Conservation (phyloP, 2,113 vertebrate genomes). For the Pterocles gutturalis region DNA sequence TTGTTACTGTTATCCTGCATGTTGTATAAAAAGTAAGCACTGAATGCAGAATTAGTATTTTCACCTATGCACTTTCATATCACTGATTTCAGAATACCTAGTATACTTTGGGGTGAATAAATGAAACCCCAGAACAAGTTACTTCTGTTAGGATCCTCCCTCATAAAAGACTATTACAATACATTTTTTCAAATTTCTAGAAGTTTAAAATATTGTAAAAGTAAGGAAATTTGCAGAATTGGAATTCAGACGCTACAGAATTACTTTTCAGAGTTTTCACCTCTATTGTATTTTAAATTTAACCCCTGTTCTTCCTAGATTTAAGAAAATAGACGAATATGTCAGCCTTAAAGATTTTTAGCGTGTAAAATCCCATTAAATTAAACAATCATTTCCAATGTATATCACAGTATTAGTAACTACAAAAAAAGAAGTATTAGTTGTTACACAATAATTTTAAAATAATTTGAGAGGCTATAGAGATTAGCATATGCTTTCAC, state of each 20-base stretch:
- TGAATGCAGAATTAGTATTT: background rate
- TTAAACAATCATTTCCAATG: background rate
- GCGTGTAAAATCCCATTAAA: background rate
- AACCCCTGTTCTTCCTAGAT: background rate
- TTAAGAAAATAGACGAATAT: background rate
- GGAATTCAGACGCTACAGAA: background rate
- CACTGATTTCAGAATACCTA: background rate
- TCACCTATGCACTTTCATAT: background rate
- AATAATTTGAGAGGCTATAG: background rate
- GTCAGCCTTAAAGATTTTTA: background rate
- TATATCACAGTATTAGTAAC: background rate
- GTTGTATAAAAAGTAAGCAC: background rate
- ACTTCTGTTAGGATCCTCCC: background rate
- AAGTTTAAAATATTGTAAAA: background rate
- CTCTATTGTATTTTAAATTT: background rate
- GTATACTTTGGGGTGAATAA: background rate
- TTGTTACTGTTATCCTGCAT: background rate
- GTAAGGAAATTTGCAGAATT: background rate
- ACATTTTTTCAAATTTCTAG: background rate
- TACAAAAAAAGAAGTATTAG: background rate
- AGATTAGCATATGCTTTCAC: background rate
- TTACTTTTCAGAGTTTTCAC: background rate
- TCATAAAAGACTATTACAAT: background rate
- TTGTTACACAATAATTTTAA: background rate
- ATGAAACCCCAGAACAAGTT: background rate